Evolutionary conservation across 2,888 invertebrate species (phyloP).

Genomic region (Laothoe populi): DNA sequence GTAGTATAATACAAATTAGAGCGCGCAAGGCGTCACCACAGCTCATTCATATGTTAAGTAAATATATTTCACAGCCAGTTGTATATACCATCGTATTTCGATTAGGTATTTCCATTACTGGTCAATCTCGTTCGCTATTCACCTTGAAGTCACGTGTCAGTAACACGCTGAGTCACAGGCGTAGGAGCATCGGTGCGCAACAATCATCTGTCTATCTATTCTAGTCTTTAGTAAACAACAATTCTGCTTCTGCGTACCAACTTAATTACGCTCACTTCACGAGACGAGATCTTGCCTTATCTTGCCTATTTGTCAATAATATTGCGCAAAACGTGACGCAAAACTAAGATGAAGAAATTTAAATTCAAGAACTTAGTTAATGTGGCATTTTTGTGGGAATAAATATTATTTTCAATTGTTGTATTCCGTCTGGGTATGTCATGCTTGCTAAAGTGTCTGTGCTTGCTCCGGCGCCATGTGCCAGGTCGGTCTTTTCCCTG

Average conservation of each 20-base stretch:
- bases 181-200: conserved; percentile 40
- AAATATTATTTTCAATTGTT: too few species aligned
- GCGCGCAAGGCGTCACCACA: not conserved
- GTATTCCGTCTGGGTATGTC: too few species aligned
- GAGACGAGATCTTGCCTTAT: not conserved
- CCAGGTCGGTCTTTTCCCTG: too few species aligned
- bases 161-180: conserved; percentile 57
- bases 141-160: conserved; percentile 72
- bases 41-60: conserved; percentile 1
- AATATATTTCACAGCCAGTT: conserved; percentile 7
- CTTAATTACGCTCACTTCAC: conserved; percentile 32
- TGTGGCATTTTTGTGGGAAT: not conserved
- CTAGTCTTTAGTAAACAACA: conserved; percentile 48
- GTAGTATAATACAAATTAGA: not conserved
- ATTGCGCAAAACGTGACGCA: not conserved
- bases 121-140: conserved; percentile 48
- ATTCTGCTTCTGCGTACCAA: conserved; percentile 45
- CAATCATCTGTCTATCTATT: conserved; percentile 30
- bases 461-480: too few species aligned
- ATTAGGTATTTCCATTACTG: conserved; percentile 39
- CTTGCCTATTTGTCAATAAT: not conserved
- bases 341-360: not conserved
- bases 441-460: too few species aligned
- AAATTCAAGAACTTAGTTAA: not conserved
- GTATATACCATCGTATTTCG: conserved; percentile 30